Evolutionary conservation across 2,888 invertebrate species (phyloP), one percentile per base, ranked within the genome.

Genomic region (Oxycera nigricornis): DNA sequence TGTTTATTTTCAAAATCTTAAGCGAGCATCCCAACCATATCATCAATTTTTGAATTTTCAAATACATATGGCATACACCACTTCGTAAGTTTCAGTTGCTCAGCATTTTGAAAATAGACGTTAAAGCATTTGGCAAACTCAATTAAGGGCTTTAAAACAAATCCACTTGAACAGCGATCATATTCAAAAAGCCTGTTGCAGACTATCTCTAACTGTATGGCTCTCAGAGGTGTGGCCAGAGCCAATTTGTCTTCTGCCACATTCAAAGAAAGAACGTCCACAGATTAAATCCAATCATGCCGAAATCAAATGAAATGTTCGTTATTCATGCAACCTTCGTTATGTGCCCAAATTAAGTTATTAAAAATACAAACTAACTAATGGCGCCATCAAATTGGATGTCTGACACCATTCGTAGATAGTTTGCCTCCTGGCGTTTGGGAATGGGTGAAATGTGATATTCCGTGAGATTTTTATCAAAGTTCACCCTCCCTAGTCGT

Each of bases 321-420:
- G 70, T 22, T 20, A n/a, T 22, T 9, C 70, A 70, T 35, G 70
- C 70, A 28, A 70, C n/a, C 52, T 31, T 31, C 35, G 14, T 70
- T 22, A 30, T 52, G n/a, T 17, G 31, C 20, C 20, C 20, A 68
- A 70, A 70, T 70, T 52, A 70, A 70, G 70, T 70, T 70, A 70
- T 70, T 70, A 70, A 70, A 70, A 70, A 22, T 52, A 55, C 14
- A 31, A 50, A 50, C 50, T 52, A 70, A 31, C 31, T 70, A 70
- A 70, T 70, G 70, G 31, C 52, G 31, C 31, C 70, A 52, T 70
- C 31, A 52, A 70, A 70, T 70, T 70, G 24, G 35, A 70, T 31
- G 17, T 20, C 70, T 6, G 70, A 30, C 70, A 70, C 70, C 55
- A 52, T 55, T 22, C 14, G 17, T 7, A 26, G 55, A 70, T 35